Evolutionary conservation across 2,113 vertebrate species (phyloP).

Genomic region (Aptenodytes patagonicus): DNA sequence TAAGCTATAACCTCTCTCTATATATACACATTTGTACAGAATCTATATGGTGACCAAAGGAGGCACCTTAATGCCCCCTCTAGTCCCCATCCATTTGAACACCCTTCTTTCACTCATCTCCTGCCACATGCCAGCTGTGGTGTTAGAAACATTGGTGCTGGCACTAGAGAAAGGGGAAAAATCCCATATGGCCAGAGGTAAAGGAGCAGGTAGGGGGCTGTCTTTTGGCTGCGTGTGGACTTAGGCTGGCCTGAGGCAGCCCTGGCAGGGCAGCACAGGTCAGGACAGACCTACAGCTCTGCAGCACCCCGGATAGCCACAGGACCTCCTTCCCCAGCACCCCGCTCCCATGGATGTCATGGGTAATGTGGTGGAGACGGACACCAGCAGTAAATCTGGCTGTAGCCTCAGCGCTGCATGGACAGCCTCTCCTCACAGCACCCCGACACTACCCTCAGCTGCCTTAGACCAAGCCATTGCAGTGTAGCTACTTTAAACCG

Average conservation of each 20-base stretch:
- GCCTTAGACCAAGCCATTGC: not conserved
- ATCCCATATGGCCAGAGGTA: not conserved
- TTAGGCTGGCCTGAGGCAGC: not conserved
- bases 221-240: not conserved
- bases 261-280: not conserved
- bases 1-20: not conserved
- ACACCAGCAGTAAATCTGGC: not conserved
- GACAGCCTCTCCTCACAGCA: not conserved
- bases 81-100: not conserved
- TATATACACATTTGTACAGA: not conserved
- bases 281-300: not conserved
- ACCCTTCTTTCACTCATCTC: not conserved
- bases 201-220: not conserved
- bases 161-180: not conserved
- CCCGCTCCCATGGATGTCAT: accelerated
- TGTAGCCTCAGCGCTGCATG: not conserved
- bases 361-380: not conserved
- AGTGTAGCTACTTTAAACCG: not conserved
- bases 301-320: not conserved
- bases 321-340: not conserved
- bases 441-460: accelerated
- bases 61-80: not conserved
- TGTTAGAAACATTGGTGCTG: not conserved
- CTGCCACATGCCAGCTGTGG: not conserved
- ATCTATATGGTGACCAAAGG: not conserved